A percentile compares a stretch with the other conserved stretches of the same genome.
Conservation (phyloP, 2,888 invertebrate genomes). For the Drosophila merina region DNA sequence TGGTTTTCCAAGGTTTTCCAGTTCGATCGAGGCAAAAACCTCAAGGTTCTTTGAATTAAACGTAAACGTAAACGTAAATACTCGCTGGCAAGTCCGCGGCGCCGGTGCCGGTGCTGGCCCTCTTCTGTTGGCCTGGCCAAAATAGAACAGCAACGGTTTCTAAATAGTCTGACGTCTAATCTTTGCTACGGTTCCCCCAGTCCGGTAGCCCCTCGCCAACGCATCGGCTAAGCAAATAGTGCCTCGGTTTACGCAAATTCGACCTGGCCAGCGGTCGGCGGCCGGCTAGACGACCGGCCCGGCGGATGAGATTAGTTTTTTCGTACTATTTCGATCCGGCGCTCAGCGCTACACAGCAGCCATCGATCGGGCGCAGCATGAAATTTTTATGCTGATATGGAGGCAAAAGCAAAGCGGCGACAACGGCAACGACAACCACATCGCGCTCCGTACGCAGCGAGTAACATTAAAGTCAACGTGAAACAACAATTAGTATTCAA, state of each 20-base stretch:
- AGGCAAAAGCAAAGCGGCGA: constrained; percentile 37
- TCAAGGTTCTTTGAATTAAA: constrained; percentile 63
- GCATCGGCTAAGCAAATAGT: constrained; percentile 55
- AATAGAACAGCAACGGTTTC: constrained; percentile 77
- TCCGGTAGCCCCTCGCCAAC: constrained; percentile 3
- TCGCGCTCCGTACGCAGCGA: constrained; percentile 53
- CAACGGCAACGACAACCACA: constrained; percentile 43
- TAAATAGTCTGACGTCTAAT: constrained; percentile 53
- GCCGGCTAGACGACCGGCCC: constrained; percentile 62
- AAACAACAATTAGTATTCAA: constrained; percentile 77
- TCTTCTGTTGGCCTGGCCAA: constrained; percentile 79
- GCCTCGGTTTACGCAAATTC: constrained; percentile 69
- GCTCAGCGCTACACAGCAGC: constrained; percentile 56
- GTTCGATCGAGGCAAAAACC: constrained; percentile 63
- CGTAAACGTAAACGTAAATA: constrained; percentile 19
- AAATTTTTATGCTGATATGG: constrained; percentile 77
- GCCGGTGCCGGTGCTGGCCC: constrained; percentile 32
- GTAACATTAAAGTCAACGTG: constrained; percentile 72
- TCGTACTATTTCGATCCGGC: constrained; percentile 81
- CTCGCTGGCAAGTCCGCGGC: constrained; percentile 24
- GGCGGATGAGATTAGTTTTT: constrained; percentile 80
- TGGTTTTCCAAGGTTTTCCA: constrained; percentile 79
- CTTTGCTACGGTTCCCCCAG: constrained; percentile 13
- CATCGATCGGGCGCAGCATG: constrained; percentile 49
- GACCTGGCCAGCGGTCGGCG: constrained; percentile 23